Evolutionary conservation across 1,140 invertebrate species (phyloP), one percentile per base, ranked within the genome.

Genomic region (Cotesia vestalis): DNA sequence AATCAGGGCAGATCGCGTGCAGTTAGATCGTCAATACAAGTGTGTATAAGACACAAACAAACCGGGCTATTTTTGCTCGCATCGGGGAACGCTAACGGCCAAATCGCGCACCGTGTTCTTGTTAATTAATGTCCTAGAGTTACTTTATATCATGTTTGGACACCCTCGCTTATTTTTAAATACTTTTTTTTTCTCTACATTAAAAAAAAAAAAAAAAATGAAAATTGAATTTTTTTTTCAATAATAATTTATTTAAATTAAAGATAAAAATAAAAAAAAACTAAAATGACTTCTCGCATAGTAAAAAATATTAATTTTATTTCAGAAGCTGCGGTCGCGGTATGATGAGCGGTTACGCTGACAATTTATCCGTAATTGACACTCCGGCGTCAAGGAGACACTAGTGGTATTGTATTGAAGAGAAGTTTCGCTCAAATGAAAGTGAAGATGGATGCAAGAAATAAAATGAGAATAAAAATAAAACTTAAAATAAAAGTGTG

Each of bases 121-220:
- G 77, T 81, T 83, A 81, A 84, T 83, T 84, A 84, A 84, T 78
- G 77, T 66, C 55, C 66, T 67, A 73, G 68, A 75, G 40, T 75
- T 52, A 66, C 60, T 61, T 68, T 75, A 73, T 70, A 75, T 75
- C 74, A 75, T 75, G 62, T 62, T 0, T 60, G 40, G 36, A 17
- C 6, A 38, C 14, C 34, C 35, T 20, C 34, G 60, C 55, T 34
- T 60, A 17, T 20, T 20, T 40, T 27, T 27, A 27, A 27, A 51
- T 38, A 38, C 20, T 27, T 40, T 40, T 51, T 40, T 51, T 17
- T 27, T 1, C 46, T 40, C 34, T 36, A 2, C 4, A 51, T 4
- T 27, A 40, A 60, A 11, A 27, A 34, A 20, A 60, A 20, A 60
- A 60, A n/a, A n/a, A n/a, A n/a, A n/a, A n/a, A n/a, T 20, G 35